Evolutionary conservation across 2,888 invertebrate genomes (phyloP).

Genomic region (Diarsia rubi): DNA sequence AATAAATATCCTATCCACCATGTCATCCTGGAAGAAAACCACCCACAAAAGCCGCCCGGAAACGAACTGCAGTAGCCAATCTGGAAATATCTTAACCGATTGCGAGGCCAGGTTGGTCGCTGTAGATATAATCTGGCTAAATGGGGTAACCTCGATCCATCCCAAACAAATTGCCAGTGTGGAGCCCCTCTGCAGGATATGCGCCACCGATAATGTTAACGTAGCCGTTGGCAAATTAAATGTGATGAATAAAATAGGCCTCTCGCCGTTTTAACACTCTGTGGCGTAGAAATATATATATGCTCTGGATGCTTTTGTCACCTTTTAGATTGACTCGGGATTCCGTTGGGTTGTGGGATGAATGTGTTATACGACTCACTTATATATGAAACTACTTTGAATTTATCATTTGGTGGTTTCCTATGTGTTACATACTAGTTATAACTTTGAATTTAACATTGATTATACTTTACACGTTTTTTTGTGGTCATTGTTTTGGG

Average conservation of each 20-base stretch:
- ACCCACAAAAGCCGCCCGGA: no score
- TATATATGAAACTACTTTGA: neutral
- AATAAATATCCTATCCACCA: no score
- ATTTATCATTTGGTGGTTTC: neutral
- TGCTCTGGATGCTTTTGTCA: constrained; percentile 32
- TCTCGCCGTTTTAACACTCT: constrained; percentile 8
- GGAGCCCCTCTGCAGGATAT: no score
- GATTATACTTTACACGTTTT: neutral
- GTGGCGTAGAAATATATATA: constrained; percentile 16
- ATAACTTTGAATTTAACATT: no score
- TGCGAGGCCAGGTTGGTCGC: no score
- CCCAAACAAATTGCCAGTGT: no score
- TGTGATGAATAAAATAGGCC: neutral
- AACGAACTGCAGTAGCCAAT: no score
- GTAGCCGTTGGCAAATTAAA: neutral
- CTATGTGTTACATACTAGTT: neutral
- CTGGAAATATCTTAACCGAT: no score
- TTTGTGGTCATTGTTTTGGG: neutral
- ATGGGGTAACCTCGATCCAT: no score
- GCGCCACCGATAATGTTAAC: neutral
- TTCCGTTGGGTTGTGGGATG: constrained; percentile 8
- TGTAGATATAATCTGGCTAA: no score
- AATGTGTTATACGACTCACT: constrained; percentile 10
- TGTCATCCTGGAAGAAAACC: no score
- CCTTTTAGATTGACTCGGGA: constrained; percentile 39